Conservation (phyloP, 2,888 invertebrate species). For the Deroplatys truncata region DNA sequence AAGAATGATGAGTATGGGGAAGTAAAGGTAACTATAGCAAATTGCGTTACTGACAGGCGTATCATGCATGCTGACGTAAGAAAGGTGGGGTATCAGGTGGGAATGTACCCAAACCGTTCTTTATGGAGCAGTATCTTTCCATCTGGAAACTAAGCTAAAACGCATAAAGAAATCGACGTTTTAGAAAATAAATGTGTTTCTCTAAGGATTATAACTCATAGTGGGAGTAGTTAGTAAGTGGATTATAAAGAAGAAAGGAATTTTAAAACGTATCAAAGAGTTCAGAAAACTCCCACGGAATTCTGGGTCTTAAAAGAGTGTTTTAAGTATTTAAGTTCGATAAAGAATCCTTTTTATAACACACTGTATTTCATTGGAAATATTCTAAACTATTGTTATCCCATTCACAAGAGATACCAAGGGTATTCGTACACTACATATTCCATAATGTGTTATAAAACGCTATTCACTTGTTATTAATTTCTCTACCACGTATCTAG, state of each 20-base stretch:
- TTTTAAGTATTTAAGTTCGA: no score
- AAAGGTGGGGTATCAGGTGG: not conserved
- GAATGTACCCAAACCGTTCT: not conserved
- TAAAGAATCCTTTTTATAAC: no score
- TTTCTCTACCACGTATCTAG: no score
- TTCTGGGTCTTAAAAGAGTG: not conserved
- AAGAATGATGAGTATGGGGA: not conserved
- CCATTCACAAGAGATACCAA: no score
- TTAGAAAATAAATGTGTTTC: not conserved
- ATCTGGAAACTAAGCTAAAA: not conserved
- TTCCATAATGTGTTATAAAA: no score
- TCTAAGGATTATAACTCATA: not conserved
- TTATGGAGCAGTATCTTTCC: not conserved
- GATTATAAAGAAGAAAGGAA: not conserved
- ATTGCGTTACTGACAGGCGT: conserved; percentile 4
- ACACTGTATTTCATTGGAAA: no score
- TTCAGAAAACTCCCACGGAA: not conserved
- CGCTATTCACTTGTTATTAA: no score
- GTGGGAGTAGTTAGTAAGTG: not conserved
- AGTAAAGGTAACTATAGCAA: not conserved
- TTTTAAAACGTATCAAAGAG: not conserved
- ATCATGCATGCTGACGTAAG: not conserved
- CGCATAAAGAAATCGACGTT: not conserved
- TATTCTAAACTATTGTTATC: no score
- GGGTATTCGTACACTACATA: no score